Evolutionary conservation across 2,888 invertebrate genomes (phyloP).

Genomic region (Gasteruption jaculator): DNA sequence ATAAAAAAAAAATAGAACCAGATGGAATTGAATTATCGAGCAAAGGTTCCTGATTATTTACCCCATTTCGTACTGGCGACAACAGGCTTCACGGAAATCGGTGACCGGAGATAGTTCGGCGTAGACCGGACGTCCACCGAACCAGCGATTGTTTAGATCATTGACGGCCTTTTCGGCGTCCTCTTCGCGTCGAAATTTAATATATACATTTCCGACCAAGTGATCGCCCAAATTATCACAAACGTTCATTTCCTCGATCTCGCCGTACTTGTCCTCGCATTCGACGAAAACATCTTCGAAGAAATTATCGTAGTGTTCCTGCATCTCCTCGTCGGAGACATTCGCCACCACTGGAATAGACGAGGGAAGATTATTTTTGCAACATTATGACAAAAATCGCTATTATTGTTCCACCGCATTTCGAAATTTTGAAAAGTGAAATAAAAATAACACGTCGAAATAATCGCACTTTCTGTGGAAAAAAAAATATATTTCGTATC

Average conservation of each 20-base stretch:
- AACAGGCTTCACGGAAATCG: conserved; percentile 98
- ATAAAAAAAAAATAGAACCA: too few relatives aligned
- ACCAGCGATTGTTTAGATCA: conserved; percentile 98
- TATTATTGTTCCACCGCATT: too few relatives aligned
- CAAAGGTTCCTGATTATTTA: conserved; percentile 43
- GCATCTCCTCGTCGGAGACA: conserved; percentile 97
- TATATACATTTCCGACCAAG: conserved; percentile 98
- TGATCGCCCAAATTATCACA: conserved; percentile 99
- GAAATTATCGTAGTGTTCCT: conserved; percentile 99
- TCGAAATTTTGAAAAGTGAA: too few relatives aligned
- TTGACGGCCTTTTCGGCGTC: conserved; percentile 97
- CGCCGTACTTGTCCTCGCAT: conserved; percentile 98
- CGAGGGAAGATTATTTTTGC: not conserved
- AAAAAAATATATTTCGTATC: too few relatives aligned
- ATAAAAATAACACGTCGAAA: too few relatives aligned
- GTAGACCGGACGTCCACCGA: conserved; percentile 96
- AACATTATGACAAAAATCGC: not conserved
- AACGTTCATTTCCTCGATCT: conserved; percentile 99
- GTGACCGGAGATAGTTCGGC: conserved; percentile 98
- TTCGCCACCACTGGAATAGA: conserved; percentile 74
- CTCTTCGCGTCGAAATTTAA: conserved; percentile 97
- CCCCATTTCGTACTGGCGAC: conserved; percentile 99
- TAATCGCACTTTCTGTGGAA: too few relatives aligned
- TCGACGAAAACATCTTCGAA: conserved; percentile 99
- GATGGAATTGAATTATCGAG: too few relatives aligned